Percentiles rank a stretch among this genome's conserved stretches.
phyloP scores from a whole-genome alignment of 2,888 invertebrate genomes.

The Rhopalosiphum nymphaeae region DNA sequence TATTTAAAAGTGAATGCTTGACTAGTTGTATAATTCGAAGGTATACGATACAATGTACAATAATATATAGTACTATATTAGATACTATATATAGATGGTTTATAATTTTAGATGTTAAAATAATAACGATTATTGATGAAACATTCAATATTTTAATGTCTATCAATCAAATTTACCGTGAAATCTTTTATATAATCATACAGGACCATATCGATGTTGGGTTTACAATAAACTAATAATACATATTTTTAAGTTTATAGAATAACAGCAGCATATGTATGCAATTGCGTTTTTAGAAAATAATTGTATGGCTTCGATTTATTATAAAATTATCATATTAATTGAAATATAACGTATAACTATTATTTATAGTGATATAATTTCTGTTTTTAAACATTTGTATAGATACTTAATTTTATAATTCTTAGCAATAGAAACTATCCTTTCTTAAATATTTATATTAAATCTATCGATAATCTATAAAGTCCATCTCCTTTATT shows the following conservation, averaged over 20 bases:
- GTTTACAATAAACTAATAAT: not conserved
- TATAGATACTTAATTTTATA: not conserved
- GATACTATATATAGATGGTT: not conserved
- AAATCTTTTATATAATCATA: not conserved
- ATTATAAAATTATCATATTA: not conserved
- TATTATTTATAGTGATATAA: not conserved
- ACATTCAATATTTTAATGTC: not conserved
- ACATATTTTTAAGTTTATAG: not conserved
- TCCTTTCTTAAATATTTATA: constrained; percentile 6
- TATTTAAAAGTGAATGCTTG: not conserved
- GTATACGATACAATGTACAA: not conserved
- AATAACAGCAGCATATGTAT: not conserved
- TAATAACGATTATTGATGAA: not conserved
- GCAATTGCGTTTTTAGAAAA: not conserved
- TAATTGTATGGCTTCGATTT: not conserved
- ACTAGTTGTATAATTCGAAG: not conserved
- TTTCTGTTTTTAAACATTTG: not conserved
- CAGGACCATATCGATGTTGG: not conserved
- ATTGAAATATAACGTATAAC: not conserved
- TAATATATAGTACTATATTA: not conserved
- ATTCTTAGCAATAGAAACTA: not conserved
- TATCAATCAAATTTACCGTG: not conserved
- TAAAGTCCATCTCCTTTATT: not conserved
- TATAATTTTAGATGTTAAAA: not conserved
- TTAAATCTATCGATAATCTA: not conserved